Percentiles rank a stretch among this genome's conserved stretches.
These are phyloP conservation scores for Prolemur simus DNA, from an alignment of 2,113 vertebrate species.

Conservation along the genomic window DNA sequence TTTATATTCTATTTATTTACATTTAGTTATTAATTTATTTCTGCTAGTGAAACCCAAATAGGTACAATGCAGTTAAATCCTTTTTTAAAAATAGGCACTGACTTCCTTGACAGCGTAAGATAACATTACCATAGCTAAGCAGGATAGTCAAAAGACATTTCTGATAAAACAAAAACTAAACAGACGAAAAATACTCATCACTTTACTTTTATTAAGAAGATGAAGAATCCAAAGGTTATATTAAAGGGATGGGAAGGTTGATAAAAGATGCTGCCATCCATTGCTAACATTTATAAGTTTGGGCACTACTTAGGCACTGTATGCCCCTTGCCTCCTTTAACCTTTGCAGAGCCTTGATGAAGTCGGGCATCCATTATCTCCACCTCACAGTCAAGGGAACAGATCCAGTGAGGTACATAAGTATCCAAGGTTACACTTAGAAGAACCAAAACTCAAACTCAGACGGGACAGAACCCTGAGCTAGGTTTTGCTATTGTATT, in stretches of 20 bases:
- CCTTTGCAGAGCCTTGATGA: not conserved
- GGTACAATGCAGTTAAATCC: not conserved
- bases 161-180: not conserved
- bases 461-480: not conserved
- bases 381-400: not conserved
- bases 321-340: not conserved
- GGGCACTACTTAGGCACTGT: not conserved
- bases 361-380: not conserved
- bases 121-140: not conserved
- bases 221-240: not conserved
- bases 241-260: not conserved
- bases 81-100: not conserved
- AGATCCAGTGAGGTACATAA: not conserved
- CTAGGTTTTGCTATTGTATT: not conserved
- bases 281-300: not conserved
- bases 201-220: not conserved
- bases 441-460: not conserved
- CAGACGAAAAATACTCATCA: not conserved
- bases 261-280: not conserved
- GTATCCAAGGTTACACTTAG: not conserved
- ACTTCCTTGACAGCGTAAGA: not conserved
- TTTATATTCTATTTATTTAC: constrained; percentile 3
- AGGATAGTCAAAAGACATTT: not conserved
- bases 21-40: not conserved
- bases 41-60: not conserved